Evolutionary conservation across 2,797 vertebrate genomes (phyloP).

Genomic region (Microctenopoma stevenorrisi): DNA sequence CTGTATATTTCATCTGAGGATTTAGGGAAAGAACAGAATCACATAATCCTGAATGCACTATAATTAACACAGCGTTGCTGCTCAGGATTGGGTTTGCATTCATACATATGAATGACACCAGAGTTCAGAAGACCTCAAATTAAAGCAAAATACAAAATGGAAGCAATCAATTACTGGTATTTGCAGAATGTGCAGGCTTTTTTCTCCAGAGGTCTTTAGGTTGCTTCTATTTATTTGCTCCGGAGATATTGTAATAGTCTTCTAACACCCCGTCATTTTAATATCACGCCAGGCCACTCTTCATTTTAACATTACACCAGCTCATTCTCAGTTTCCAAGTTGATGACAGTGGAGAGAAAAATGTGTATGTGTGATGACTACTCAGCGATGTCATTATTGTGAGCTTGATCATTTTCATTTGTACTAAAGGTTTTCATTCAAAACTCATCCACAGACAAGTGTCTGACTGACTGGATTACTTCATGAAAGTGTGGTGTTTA

Average conservation of each 20-base stretch:
- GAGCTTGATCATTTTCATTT: too few relatives aligned
- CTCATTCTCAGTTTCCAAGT: conserved; percentile 2
- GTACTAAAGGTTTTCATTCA: too few relatives aligned
- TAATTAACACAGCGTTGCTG: too few relatives aligned
- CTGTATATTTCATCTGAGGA: too few relatives aligned
- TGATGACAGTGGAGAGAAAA: conserved; percentile 6
- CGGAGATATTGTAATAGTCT: not conserved
- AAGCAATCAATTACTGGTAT: conserved; percentile 7
- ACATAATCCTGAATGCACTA: too few relatives aligned
- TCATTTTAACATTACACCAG: not conserved
- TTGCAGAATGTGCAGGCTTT: not conserved
- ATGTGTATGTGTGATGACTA: not conserved
- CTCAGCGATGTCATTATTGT: too few relatives aligned
- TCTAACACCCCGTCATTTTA: not conserved
- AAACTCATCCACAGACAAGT: not conserved
- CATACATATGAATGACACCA: too few relatives aligned
- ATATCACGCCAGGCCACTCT: conserved; percentile 1
- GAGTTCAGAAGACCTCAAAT: not conserved
- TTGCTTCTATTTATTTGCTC: not conserved
- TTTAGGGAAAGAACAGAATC: too few relatives aligned
- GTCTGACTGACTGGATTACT: not conserved
- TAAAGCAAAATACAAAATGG: conserved; percentile 32
- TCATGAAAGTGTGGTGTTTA: not conserved
- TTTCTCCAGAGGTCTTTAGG: not conserved
- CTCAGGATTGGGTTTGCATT: too few relatives aligned